Percentiles rank a stretch among this genome's conserved stretches.
These are phyloP conservation scores for Agelas oroides DNA, from an alignment of 37 sponge, comb jelly and placozoan genomes.

Conservation along the genomic window DNA sequence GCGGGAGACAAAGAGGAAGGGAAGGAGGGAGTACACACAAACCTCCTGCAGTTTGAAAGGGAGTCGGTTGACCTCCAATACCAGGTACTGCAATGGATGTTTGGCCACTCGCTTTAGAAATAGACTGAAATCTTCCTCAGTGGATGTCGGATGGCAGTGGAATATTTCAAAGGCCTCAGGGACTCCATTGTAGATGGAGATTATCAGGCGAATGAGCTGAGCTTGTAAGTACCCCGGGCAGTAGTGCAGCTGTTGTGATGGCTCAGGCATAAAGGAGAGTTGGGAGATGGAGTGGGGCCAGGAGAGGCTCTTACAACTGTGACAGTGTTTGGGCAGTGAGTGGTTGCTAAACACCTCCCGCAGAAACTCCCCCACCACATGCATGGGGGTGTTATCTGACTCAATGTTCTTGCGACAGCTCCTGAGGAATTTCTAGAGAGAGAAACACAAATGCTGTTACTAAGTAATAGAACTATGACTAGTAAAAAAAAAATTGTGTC, in stretches of 20 bases:
- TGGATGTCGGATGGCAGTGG: conserved; percentile 61
- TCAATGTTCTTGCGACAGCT: neutral
- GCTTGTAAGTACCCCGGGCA: conserved; percentile 42
- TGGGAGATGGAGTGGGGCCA: neutral
- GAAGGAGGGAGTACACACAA: neutral
- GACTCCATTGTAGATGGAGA: conserved; percentile 62
- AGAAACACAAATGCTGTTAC: no score
- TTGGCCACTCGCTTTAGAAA: conserved; percentile 57
- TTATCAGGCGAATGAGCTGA: conserved; percentile 60
- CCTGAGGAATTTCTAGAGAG: neutral
- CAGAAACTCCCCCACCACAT: conserved; percentile 62
- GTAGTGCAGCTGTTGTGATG: conserved; percentile 46
- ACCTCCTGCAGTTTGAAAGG: conserved; percentile 50
- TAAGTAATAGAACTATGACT: no score
- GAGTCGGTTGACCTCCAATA: conserved; percentile 72
- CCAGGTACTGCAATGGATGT: conserved; percentile 42
- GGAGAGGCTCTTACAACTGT: neutral
- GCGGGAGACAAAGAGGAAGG: neutral
- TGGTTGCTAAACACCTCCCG: conserved; percentile 26
- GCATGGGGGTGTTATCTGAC: conserved; percentile 12
- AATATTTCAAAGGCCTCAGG: conserved; percentile 80
- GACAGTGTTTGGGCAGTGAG: conserved; percentile 31
- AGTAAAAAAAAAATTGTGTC: no score
- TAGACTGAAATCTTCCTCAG: conserved; percentile 71
- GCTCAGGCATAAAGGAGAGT: neutral